Evolutionary conservation across 2,113 vertebrate genomes (phyloP), one percentile per base, ranked within the genome.

Genomic region (Stigmatopora argus): DNA sequence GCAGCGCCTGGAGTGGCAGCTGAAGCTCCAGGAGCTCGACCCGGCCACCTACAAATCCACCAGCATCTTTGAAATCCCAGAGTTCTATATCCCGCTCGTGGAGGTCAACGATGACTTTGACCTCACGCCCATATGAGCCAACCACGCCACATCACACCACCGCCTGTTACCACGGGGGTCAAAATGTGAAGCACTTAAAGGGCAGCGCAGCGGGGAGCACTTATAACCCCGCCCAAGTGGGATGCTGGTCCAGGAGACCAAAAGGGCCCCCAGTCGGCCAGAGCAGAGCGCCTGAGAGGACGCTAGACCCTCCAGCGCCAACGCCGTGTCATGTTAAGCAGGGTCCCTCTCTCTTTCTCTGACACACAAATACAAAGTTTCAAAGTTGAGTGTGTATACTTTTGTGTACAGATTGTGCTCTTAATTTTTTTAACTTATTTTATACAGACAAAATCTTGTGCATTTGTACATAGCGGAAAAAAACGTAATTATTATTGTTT

Each of bases 341-440:
- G 80, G 73, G 78, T 80, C 69, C 64, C 75, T 66, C 71, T 78
- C 57, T 60, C 58, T 71, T 76, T n/a, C 48, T 65, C 75, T 64
- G 75, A 51, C 48, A 66, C 75, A 66, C 77, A 77, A 58, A 63
- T 55, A 73, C 74, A 80, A 81, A 75, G 75, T 77, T 82, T 85
- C 68, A 83, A 72, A 69, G 70, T 80, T 88, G 72, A 69, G 86
- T 92, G 89, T 93, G 91, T 75, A 89, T 89, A 90, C 81, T 59
- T 55, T 93, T 91, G 74, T 97, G 94, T 97, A 97, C 87, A 97
- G 90, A 90, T 90, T 94, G 95, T 94, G 93, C 90, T 95, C 89
- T 94, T 95, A 90, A 92, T 94, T 95, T 91, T 94, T 94, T 94
- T 99, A 97, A 98, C 93, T 99, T 99, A 99, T 99, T 99, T 99